Percentiles rank a stretch among this genome's conserved stretches.
These are phyloP conservation scores for Acronicta aceris DNA, from an alignment of 2,888 invertebrate species.

Conservation along the genomic window DNA sequence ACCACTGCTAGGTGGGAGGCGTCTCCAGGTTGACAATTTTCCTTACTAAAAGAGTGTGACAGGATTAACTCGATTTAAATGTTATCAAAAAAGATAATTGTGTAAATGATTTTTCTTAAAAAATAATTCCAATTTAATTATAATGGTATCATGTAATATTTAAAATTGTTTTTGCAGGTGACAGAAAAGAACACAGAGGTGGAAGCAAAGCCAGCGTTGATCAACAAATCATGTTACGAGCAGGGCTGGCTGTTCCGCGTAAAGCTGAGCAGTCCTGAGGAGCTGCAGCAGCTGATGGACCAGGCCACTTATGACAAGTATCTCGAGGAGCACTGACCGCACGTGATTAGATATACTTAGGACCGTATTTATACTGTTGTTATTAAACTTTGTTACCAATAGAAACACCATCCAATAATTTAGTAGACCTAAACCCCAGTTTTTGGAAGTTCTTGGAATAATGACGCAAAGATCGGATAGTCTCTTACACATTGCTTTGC, in stretches of 20 bases:
- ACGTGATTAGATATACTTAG: conserved; percentile 32
- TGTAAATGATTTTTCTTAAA: too few species aligned
- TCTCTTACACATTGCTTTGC: too few species aligned
- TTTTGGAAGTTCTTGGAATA: neutral
- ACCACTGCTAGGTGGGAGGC: too few species aligned
- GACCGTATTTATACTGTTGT: conserved; percentile 50
- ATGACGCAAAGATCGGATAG: neutral
- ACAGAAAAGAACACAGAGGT: conserved; percentile 92
- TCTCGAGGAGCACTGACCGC: conserved; percentile 71
- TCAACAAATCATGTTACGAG: conserved; percentile 95
- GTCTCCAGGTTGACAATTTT: too few species aligned
- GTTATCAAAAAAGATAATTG: too few species aligned
- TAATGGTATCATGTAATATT: neutral
- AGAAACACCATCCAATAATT: conserved; percentile 1
- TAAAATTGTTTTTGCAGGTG: conserved; percentile 81
- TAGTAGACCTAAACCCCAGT: neutral
- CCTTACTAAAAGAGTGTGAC: too few species aligned
- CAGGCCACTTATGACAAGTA: conserved; percentile 93
- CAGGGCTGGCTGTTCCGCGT: conserved; percentile 96
- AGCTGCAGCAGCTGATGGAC: conserved; percentile 92
- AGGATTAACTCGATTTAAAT: too few species aligned
- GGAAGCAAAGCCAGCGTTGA: conserved; percentile 93
- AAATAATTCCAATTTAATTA: too few species aligned
- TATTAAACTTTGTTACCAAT: conserved; percentile 23
- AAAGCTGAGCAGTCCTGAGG: conserved; percentile 90